Evolutionary conservation across 2,888 invertebrate genomes (phyloP).

Genomic region (Parnassius orleans): DNA sequence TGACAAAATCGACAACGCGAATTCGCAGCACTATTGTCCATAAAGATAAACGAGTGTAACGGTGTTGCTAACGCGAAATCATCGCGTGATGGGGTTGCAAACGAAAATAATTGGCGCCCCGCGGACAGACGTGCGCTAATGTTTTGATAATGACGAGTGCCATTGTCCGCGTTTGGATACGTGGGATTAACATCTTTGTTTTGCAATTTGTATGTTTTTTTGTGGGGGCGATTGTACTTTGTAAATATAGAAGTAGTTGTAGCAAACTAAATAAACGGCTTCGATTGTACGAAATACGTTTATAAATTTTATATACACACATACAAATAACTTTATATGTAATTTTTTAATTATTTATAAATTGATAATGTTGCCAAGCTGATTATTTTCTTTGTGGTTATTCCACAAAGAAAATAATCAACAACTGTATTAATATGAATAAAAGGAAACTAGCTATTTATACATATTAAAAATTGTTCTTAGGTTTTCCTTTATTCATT

Average conservation of each 20-base stretch:
- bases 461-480: no score
- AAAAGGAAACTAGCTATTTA: no score
- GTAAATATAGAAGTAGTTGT: constrained; percentile 37
- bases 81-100: constrained; percentile 70
- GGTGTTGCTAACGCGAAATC: constrained; percentile 65
- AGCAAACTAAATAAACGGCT: neutral
- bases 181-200: constrained; percentile 63
- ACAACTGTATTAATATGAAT: no score
- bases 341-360: no score
- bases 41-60: constrained; percentile 59
- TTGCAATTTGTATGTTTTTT: constrained; percentile 58
- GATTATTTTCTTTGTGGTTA: no score
- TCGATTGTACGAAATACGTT: no score
- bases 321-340: no score
- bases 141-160: constrained; percentile 76
- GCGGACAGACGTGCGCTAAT: constrained; percentile 68
- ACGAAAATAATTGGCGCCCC: constrained; percentile 77
- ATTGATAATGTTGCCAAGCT: no score
- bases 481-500: no score
- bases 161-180: constrained; percentile 48
- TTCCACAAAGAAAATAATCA: no score
- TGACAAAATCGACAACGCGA: neutral
- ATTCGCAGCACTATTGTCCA: constrained; percentile 1
- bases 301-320: no score
- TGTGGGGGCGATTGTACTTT: constrained; percentile 43